Conservation (phyloP, 2,888 invertebrate species). For the Tachina lurida region DNA sequence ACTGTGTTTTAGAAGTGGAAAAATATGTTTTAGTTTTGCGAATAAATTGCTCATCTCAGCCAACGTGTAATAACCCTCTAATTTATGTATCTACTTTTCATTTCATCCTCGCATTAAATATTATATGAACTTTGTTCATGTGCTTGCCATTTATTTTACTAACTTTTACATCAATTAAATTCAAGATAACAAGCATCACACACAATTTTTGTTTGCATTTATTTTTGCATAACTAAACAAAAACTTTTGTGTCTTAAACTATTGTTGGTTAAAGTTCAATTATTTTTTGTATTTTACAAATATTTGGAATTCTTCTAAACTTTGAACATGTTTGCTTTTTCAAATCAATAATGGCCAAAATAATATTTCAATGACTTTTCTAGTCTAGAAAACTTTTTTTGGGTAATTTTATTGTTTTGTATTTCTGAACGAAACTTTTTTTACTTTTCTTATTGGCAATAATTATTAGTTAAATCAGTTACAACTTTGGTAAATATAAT, state of each 20-base stretch:
- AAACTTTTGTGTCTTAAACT: slow-evolving; percentile 51
- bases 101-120: neutral
- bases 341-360: neutral
- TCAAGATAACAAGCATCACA: slow-evolving; percentile 32
- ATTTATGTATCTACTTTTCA: neutral
- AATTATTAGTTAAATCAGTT: no score
- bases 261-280: slow-evolving; percentile 40
- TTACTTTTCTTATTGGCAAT: no score
- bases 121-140: slow-evolving; percentile 14
- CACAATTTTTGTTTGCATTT: slow-evolving; percentile 36
- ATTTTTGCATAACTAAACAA: slow-evolving; percentile 6
- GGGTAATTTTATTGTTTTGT: no score
- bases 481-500: no score
- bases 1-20: no score
- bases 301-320: neutral
- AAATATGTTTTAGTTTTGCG: no score
- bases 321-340: neutral
- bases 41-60: no score
- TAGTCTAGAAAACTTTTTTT: no score
- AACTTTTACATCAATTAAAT: slow-evolving; percentile 61
- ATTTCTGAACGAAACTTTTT: no score
- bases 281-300: slow-evolving; percentile 9
- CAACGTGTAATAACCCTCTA: no score
- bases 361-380: neutral
- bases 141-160: slow-evolving; percentile 43